Evolutionary conservation across 2,113 vertebrate species (phyloP).

Genomic region (Galbula dea): DNA sequence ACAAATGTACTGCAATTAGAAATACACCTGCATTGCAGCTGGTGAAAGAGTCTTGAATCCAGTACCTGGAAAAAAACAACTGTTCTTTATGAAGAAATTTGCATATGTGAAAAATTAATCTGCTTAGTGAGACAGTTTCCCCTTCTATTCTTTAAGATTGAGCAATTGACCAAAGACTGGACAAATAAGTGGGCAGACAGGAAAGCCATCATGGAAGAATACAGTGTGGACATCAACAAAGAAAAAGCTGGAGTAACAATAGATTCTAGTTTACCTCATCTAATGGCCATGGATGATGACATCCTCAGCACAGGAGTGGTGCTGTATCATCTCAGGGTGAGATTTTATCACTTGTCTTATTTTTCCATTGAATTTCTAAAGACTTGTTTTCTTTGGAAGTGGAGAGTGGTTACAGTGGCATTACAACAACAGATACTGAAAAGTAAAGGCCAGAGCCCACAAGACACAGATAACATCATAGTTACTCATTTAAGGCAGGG

Average conservation of each 20-base stretch:
- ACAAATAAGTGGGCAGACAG: conserved; percentile 87
- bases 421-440: not conserved
- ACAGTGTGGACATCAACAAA: conserved; percentile 90
- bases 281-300: conserved; percentile 88
- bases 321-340: conserved; percentile 94
- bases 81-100: not conserved
- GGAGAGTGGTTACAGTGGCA: not conserved
- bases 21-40: not conserved
- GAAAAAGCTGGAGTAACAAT: conserved; percentile 86
- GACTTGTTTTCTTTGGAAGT: not conserved
- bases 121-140: not conserved
- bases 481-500: not conserved
- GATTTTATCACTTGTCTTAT: not conserved
- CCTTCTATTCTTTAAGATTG: conserved; percentile 76
- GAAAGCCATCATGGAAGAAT: conserved; percentile 86
- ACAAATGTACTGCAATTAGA: not conserved
- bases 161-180: conserved; percentile 92
- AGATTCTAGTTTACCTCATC: conserved; percentile 86
- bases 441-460: not conserved
- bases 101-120: not conserved
- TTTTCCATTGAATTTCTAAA: not conserved
- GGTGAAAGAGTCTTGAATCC: not conserved
- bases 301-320: conserved; percentile 92
- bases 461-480: not conserved
- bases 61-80: not conserved